These are phyloP conservation scores for Microcebus murinus DNA, from an alignment of 2,113 vertebrate genomes.

Conservation along the genomic window DNA sequence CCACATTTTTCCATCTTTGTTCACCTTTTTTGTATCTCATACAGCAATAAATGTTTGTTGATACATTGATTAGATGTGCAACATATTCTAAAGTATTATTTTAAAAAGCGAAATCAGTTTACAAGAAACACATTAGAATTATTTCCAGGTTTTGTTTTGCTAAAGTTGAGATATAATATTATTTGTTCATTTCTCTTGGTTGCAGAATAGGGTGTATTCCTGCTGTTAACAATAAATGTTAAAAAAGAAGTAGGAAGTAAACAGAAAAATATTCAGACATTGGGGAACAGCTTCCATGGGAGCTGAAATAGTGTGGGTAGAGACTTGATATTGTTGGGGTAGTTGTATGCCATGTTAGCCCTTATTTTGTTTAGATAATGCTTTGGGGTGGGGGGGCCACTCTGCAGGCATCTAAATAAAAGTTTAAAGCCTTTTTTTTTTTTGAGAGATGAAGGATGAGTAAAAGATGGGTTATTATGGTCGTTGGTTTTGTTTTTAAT, in stretches of 20 bases:
- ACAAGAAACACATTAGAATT: background rate
- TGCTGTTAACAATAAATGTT: background rate
- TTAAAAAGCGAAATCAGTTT: background rate
- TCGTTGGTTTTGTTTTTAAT: constrained; percentile 18
- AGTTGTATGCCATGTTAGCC: background rate
- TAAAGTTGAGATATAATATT: background rate
- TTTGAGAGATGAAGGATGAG: background rate
- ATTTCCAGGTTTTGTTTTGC: background rate
- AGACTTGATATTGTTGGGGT: background rate
- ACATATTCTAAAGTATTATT: background rate
- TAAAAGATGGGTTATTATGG: background rate
- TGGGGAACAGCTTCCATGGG: background rate
- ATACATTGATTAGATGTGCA: background rate
- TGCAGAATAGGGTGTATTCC: background rate
- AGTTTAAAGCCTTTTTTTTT: background rate
- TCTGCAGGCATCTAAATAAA: background rate
- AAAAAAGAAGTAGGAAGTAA: background rate
- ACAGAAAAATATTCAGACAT: background rate
- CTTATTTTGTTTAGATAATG: background rate
- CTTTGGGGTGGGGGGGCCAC: background rate
- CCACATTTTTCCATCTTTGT: background rate
- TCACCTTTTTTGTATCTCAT: background rate
- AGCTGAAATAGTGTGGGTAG: background rate
- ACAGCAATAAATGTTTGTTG: background rate
- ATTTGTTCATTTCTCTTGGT: constrained; percentile 26